A percentile compares a stretch with the other conserved stretches of the same genome.
Evolutionary conservation across 2,888 invertebrate genomes (phyloP).

Genomic region (Drosophila dives): DNA sequence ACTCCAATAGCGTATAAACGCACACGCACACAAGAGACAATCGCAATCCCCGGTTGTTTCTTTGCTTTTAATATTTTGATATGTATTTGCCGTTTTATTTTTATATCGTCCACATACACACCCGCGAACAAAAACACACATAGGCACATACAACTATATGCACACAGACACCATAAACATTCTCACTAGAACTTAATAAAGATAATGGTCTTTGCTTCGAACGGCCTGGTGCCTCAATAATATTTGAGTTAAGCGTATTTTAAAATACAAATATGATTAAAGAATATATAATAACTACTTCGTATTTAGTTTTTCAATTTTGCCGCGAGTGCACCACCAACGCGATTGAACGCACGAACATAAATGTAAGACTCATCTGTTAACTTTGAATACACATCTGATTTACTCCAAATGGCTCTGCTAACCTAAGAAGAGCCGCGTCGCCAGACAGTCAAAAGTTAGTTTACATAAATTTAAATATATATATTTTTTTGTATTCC

Average conservation of each 20-base stretch:
- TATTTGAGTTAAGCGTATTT: constrained; percentile 15
- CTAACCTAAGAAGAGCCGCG: constrained; percentile 5
- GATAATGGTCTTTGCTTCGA: constrained; percentile 6
- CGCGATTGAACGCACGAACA: constrained; percentile 48
- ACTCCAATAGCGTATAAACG: constrained; percentile 16
- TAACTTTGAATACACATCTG: constrained; percentile 13
- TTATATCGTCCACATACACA: constrained; percentile 69
- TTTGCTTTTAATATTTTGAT: constrained; percentile 69
- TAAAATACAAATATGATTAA: constrained; percentile 4
- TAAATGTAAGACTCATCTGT: constrained; percentile 37
- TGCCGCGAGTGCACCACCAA: constrained; percentile 43
- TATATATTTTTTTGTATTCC: neutral
- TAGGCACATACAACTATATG: constrained; percentile 18
- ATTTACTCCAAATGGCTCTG: constrained; percentile 56
- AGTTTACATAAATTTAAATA: constrained; percentile 5
- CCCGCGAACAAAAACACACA: neutral
- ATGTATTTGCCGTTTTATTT: constrained; percentile 79
- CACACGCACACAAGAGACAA: constrained; percentile 25
- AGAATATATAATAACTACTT: constrained; percentile 9
- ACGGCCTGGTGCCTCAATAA: constrained; percentile 6
- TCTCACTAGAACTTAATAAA: constrained; percentile 29
- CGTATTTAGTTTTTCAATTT: constrained; percentile 11
- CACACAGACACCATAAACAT: constrained; percentile 13
- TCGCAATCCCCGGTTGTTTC: constrained; percentile 41
- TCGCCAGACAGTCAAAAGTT: constrained; percentile 39